phyloP scores from a whole-genome alignment of 2,113 vertebrate species.

The Hymenochirus boettgeri region DNA sequence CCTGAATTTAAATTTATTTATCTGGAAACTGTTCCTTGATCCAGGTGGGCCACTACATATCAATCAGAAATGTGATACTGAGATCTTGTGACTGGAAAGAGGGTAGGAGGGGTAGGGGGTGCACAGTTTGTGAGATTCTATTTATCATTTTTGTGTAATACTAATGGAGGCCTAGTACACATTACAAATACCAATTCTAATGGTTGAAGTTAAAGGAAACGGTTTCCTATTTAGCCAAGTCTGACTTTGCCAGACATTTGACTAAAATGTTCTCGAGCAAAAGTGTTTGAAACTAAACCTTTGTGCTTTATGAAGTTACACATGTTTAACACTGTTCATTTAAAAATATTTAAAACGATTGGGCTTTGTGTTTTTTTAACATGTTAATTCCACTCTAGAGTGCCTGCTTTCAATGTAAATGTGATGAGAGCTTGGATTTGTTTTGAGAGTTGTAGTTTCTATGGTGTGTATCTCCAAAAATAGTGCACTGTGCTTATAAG shows the following conservation, averaged over 20 bases:
- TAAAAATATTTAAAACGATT: no score
- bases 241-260: not conserved
- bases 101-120: not conserved
- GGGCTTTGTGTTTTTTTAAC: not conserved
- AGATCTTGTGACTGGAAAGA: not conserved
- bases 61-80: not conserved
- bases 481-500: no score
- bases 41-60: no score
- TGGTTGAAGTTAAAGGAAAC: not conserved
- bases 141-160: conserved; percentile 40
- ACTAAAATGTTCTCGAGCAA: not conserved
- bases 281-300: not conserved
- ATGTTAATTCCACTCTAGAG: not conserved
- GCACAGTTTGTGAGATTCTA: conserved; percentile 24
- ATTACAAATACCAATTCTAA: not conserved
- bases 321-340: not conserved
- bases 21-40: not conserved
- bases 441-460: no score
- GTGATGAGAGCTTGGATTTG: not conserved
- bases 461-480: no score
- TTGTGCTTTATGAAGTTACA: not conserved
- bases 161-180: conserved; percentile 26
- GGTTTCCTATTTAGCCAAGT: no score
- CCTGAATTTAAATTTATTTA: no score
- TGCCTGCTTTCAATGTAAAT: not conserved